Percentiles rank a stretch among this genome's conserved stretches.
Evolutionary conservation across 2,888 invertebrate genomes (phyloP).

Genomic region (Rhingia campestris): DNA sequence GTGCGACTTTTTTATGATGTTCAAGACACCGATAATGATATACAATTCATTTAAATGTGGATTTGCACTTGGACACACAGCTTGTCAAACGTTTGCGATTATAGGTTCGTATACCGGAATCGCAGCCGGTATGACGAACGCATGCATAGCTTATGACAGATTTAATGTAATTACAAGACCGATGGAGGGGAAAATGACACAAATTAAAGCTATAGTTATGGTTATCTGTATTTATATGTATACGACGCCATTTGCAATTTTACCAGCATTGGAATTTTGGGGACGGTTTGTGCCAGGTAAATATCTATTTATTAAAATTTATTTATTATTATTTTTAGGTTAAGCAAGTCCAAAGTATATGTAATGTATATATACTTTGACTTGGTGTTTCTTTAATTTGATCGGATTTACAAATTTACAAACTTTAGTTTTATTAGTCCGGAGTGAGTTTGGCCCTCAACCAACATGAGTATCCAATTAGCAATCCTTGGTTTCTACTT

Average conservation of each 20-base stretch:
- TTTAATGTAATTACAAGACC: slow-evolving; percentile 91
- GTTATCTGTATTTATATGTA: slow-evolving; percentile 89
- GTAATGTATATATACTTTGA: too few relatives aligned
- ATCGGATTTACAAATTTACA: too few relatives aligned
- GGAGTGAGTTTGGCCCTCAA: too few relatives aligned
- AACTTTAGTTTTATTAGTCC: too few relatives aligned
- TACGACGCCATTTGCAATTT: slow-evolving; percentile 90
- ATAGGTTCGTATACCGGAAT: slow-evolving; percentile 92
- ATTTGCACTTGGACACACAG: slow-evolving; percentile 88
- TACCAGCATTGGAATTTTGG: slow-evolving; percentile 92
- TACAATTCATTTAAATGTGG: slow-evolving; percentile 90
- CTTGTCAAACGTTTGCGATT: slow-evolving; percentile 90
- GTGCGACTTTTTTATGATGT: slow-evolving; percentile 94
- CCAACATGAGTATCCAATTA: too few relatives aligned
- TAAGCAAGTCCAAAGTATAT: too few relatives aligned
- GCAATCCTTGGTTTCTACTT: too few relatives aligned
- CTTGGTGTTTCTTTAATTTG: too few relatives aligned
- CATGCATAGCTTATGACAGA: slow-evolving; percentile 93
- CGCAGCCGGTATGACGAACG: slow-evolving; percentile 91
- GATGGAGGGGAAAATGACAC: slow-evolving; percentile 91
- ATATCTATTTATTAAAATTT: slow-evolving; percentile 53
- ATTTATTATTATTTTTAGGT: too few relatives aligned
- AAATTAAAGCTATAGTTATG: slow-evolving; percentile 91
- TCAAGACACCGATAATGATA: slow-evolving; percentile 88
- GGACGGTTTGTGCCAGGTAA: slow-evolving; percentile 90